These are phyloP conservation scores for Phymatocera aterrima DNA, from an alignment of 2,888 invertebrate species.

Conservation along the genomic window DNA sequence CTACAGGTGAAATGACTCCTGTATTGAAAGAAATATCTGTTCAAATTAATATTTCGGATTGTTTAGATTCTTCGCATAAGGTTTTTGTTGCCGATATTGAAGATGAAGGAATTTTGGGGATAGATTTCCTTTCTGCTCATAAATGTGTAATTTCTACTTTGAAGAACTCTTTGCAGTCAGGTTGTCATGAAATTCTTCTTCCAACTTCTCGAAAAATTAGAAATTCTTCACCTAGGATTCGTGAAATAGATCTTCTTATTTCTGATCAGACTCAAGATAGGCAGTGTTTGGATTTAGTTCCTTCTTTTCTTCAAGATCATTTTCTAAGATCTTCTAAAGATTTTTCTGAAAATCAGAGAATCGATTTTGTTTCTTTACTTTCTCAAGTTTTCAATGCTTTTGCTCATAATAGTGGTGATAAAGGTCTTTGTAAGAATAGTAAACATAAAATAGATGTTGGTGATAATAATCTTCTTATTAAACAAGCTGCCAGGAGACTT, in stretches of 20 bases:
- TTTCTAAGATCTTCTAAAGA: background rate
- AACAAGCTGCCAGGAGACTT: no score
- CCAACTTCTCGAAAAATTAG: background rate
- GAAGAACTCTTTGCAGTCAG: background rate
- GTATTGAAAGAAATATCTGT: background rate
- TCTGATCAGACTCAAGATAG: no score
- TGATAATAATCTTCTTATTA: no score
- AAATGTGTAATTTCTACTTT: background rate
- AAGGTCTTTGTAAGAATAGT: background rate
- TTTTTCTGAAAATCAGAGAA: background rate
- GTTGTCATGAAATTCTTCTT: background rate
- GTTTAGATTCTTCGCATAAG: background rate
- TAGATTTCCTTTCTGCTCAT: conserved; percentile 14
- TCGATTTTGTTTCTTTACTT: background rate
- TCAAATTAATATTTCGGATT: background rate
- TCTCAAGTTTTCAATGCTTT: background rate
- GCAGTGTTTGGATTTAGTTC: no score
- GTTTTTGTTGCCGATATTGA: background rate
- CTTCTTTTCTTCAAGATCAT: background rate
- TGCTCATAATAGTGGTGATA: background rate
- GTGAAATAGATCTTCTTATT: background rate
- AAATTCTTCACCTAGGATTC: background rate
- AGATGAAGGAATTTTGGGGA: background rate
- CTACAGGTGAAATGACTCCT: background rate
- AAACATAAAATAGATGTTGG: background rate